Conservation (phyloP, 2,113 vertebrate species). For the Coreoperca whiteheadi region DNA sequence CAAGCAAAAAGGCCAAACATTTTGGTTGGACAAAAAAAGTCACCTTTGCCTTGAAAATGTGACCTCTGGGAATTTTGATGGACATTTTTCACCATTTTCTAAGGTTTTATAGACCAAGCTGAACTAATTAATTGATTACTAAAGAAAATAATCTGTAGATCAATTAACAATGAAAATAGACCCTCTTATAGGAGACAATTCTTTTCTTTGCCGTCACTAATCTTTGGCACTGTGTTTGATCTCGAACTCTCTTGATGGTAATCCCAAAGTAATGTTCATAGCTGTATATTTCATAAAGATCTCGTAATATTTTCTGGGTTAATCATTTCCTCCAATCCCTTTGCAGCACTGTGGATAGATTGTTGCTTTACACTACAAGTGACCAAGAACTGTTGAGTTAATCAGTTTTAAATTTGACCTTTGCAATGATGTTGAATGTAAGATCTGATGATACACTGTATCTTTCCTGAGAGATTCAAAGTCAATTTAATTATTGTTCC, state of each 20-base stretch:
- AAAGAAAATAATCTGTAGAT: neutral
- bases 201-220: neutral
- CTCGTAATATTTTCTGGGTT: neutral
- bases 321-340: neutral
- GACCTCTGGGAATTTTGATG: neutral
- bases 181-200: neutral
- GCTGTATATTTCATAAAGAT: neutral
- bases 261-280: neutral
- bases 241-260: neutral
- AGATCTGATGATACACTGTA: neutral
- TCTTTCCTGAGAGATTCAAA: constrained; percentile 10
- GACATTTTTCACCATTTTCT: neutral
- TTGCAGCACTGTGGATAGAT: neutral
- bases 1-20: neutral
- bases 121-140: neutral
- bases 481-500: constrained; percentile 1
- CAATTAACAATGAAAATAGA: neutral
- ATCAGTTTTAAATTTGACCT: neutral
- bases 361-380: neutral
- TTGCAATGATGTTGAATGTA: neutral
- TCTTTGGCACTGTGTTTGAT: neutral
- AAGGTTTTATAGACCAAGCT: neutral
- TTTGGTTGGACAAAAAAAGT: neutral
- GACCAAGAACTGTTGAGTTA: neutral
- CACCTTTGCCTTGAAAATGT: neutral